Evolutionary conservation across 2,888 invertebrate genomes (phyloP).

Genomic region (Yponomeuta plumbellus): DNA sequence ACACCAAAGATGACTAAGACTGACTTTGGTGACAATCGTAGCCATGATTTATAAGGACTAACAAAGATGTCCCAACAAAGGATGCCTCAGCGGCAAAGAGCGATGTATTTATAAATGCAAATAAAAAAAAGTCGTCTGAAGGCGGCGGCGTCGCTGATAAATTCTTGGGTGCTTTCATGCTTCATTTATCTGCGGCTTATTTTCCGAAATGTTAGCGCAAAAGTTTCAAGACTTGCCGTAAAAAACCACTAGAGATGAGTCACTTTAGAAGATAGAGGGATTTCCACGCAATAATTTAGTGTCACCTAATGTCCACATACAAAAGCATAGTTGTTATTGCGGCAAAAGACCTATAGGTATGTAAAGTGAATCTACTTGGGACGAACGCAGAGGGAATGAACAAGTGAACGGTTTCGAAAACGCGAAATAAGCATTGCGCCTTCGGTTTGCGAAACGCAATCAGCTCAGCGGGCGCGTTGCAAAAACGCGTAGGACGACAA

Average conservation of each 20-base stretch:
- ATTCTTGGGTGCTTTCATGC: neutral
- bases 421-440: conserved; percentile 73
- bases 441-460: conserved; percentile 66
- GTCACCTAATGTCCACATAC: too few species aligned
- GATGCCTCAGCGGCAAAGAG: neutral
- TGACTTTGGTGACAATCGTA: neutral
- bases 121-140: neutral
- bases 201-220: neutral
- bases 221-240: neutral
- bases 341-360: neutral
- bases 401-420: conserved; percentile 72
- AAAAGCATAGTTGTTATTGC: neutral
- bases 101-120: neutral
- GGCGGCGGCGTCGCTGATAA: neutral
- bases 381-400: conserved; percentile 36
- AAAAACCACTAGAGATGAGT: neutral
- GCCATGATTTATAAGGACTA: neutral
- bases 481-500: conserved; percentile 71
- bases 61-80: neutral
- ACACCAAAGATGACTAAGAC: neutral
- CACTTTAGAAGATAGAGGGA: too few species aligned
- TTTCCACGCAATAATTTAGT: too few species aligned
- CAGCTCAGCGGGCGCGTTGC: conserved; percentile 64
- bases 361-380: conserved; percentile 3
- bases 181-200: neutral